phyloP scores from a whole-genome alignment of 2,888 invertebrate species.

The Proisotoma minuta region DNA sequence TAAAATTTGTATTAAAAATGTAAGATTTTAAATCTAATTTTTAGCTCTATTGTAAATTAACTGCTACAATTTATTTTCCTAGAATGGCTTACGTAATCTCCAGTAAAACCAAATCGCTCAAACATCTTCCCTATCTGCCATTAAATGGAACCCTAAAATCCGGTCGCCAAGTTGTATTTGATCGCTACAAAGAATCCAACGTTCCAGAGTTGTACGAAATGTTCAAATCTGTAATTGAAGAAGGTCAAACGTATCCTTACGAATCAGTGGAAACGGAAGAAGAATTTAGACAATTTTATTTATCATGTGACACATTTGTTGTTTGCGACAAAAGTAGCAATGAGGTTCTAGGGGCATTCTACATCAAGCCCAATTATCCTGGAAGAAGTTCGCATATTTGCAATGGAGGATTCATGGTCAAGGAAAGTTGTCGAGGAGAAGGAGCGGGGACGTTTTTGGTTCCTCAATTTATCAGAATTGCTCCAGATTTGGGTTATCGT shows the following conservation, averaged over 20 bases:
- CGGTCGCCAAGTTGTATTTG: conserved; percentile 10
- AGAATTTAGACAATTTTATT: conserved; percentile 10
- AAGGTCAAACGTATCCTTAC: conserved; percentile 17
- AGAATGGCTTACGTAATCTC: no score
- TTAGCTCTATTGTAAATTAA: no score
- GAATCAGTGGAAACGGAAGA: conserved; percentile 3
- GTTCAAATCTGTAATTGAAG: conserved; percentile 11
- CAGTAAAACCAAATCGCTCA: no score
- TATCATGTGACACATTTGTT: conserved; percentile 12
- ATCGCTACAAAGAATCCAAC: conserved; percentile 12
- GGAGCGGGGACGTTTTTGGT: conserved; percentile 14
- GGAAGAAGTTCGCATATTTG: conserved; percentile 21
- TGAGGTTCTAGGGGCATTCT: conserved; percentile 17
- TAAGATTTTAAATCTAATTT: no score
- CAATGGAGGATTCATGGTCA: conserved; percentile 21
- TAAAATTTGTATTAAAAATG: no score
- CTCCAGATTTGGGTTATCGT: conserved; percentile 11
- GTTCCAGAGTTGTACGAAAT: conserved; percentile 6
- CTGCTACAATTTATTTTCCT: no score
- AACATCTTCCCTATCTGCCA: background rate
- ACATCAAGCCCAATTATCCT: conserved; percentile 21
- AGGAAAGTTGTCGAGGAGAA: conserved; percentile 8
- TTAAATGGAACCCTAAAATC: background rate
- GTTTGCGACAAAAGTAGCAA: background rate
- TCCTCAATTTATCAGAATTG: conserved; percentile 15